Evolutionary conservation across 1,140 invertebrate species (phyloP), one percentile per base, ranked within the genome.

Genomic region (Yoshiicerus persimilis): DNA sequence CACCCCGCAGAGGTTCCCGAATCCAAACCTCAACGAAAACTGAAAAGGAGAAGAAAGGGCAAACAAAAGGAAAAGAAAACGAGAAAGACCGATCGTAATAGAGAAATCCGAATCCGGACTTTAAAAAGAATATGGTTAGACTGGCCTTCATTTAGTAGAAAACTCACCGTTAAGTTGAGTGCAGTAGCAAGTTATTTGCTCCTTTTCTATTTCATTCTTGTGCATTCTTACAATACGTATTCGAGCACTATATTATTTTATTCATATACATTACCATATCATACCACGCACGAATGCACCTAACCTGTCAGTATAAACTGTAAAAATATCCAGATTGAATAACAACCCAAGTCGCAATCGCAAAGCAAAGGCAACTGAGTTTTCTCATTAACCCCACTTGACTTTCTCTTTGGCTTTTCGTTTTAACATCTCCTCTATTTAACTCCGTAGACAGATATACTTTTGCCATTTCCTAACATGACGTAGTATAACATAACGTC

Each of bases 111-210:
- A 80, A 38, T 80, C 75, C 34, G 8, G 32, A 80, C 75, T 80
- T 80, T 80, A 80, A 80, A 80, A 80, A 80, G 75, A 80, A 80
- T 70, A 80, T 80, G 75, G 75, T 80, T 80, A 80, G 75, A 13
- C 75, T 80, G 75, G 30, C 75, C 75, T 80, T 80, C 75, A 80
- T 38, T 80, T 80, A 80, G 75, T 80, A 80, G 75, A 80, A 80
- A 80, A 80, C 75, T 80, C 75, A 75, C 25, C 70, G 70, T 75
- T 75, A 34, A 38, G 32, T 80, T 38, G 75, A 80, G 75, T 80
- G 75, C 75, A 80, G 75, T 80, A 80, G 75, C 75, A 80, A 80
- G 30, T 80, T 80, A 80, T 80, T 36, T 80, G 32, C 30, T 80
- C 34, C 32, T 38, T 80, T 38, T n/a, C n/a, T n/a, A n/a, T n/a